Conservation (phyloP, 2,888 invertebrate species). For the Tetropium fuscum region DNA sequence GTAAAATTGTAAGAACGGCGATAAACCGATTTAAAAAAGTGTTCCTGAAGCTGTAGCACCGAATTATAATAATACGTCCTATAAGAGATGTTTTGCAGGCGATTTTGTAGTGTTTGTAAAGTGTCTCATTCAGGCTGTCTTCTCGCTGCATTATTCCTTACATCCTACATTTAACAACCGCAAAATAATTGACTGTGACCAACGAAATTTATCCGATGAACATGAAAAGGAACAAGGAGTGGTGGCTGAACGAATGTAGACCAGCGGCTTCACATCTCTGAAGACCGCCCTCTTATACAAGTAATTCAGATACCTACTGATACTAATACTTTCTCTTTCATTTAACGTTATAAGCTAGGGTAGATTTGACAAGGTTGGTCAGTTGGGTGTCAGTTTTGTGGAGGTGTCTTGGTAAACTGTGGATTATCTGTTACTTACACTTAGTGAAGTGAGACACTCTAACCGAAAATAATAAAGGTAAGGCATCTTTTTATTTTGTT, state of each 20-base stretch:
- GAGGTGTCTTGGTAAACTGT: background rate
- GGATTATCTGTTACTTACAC: background rate
- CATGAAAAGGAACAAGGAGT: background rate
- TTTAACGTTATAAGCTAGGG: slow-evolving; percentile 25
- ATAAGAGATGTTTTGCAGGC: no score
- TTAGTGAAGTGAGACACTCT: background rate
- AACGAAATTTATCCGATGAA: background rate
- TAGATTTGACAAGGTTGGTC: slow-evolving; percentile 21
- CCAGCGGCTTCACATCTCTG: slow-evolving; percentile 2
- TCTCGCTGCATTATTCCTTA: background rate
- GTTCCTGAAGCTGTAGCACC: no score
- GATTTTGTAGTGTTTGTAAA: no score
- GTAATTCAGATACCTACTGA: background rate
- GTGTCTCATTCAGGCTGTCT: no score
- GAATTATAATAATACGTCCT: no score
- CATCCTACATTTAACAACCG: background rate
- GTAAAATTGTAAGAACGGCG: no score
- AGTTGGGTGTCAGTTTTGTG: slow-evolving; percentile 22
- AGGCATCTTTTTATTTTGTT: no score
- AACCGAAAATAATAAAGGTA: no score
- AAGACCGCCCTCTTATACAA: slow-evolving; percentile 2
- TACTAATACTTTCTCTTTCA: slow-evolving; percentile 26
- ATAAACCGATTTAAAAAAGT: no score
- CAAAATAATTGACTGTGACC: no score
- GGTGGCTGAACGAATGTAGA: background rate